These are phyloP conservation scores for Lynx canadensis DNA, from an alignment of 2,113 vertebrate genomes.

Conservation along the genomic window DNA sequence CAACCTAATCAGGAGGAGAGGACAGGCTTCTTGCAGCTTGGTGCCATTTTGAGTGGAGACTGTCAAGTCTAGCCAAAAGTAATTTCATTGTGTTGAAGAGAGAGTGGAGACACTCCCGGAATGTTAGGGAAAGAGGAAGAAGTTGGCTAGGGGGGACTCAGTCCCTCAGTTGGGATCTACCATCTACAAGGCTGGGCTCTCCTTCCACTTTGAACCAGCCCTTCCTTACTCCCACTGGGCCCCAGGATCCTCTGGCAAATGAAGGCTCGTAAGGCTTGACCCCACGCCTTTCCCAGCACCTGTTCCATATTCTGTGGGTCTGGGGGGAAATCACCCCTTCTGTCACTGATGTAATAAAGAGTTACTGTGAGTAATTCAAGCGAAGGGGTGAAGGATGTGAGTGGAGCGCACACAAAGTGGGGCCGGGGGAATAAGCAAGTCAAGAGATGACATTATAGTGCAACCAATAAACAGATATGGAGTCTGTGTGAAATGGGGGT, in stretches of 20 bases:
- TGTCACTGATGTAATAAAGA: neutral
- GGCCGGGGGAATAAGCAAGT: neutral
- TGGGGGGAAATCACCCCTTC: neutral
- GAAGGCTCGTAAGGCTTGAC: neutral
- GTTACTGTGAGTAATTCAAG: neutral
- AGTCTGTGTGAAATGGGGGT: neutral
- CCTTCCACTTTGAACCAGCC: neutral
- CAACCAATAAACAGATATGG: neutral
- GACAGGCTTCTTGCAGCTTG: neutral
- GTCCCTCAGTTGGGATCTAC: neutral
- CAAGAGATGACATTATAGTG: neutral
- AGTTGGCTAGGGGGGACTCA: neutral
- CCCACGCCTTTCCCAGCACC: too few species aligned
- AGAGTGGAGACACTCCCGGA: neutral
- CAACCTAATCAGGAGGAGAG: neutral
- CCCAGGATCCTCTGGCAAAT: neutral
- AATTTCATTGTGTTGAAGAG: neutral
- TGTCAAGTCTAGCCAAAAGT: neutral
- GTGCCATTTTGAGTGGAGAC: neutral
- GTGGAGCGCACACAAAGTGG: neutral
- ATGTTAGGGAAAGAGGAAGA: neutral
- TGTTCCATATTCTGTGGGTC: neutral
- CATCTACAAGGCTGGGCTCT: neutral
- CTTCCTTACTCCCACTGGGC: neutral
- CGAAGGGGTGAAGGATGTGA: neutral